Evolutionary conservation across 2,797 vertebrate species (phyloP), one percentile per base, ranked within the genome.

Genomic region (Mormyrops attenuatus): DNA sequence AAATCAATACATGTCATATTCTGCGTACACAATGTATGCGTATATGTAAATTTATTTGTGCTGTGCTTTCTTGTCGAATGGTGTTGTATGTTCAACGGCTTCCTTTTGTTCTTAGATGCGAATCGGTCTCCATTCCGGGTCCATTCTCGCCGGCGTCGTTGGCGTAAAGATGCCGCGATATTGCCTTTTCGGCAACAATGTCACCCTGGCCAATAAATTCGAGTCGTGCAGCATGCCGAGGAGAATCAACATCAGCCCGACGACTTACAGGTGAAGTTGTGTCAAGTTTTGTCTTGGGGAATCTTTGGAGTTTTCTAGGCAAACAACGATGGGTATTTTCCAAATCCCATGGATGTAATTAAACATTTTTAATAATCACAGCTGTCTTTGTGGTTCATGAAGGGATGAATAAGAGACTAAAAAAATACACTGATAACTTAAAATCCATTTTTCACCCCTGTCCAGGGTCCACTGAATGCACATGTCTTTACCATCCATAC

Each of bases 91-190:
- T 47, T 47, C 38, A 47, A 2, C 8, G 3, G 38, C 41, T 47
- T 82, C 88, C 13, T 44, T 89, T 6, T 89, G 84, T 91, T 94
- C 93, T 92, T 95, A 99, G 99, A 99, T 99, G 98, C 96, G 99
- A 17, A 99, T 99, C 44, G 99, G 99, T 88, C 96, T 99, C 89
- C 99, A 99, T 93, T 98, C 97, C 63, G 99, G 99, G 34, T 99
- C 98, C 0, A 96, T 99, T 73, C 96, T 99, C 93, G 98, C 99
- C 90, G 99, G 99, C 85, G 99, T 99, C 15, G 99, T 99, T 41
- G 99, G 99, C 15, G 98, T 99, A 77, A 98, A 94, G 95, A 99
- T 99, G 99, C 99, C 99, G 26, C 97, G 99, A n/a, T 99, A 99
- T 86, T 99, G 99, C 92, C 97, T 99, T 90, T 99, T 99, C 91